Percentiles rank a stretch among this genome's conserved stretches.
Evolutionary conservation across 1,140 invertebrate species (phyloP).

Genomic region (Heliothis subflexa): DNA sequence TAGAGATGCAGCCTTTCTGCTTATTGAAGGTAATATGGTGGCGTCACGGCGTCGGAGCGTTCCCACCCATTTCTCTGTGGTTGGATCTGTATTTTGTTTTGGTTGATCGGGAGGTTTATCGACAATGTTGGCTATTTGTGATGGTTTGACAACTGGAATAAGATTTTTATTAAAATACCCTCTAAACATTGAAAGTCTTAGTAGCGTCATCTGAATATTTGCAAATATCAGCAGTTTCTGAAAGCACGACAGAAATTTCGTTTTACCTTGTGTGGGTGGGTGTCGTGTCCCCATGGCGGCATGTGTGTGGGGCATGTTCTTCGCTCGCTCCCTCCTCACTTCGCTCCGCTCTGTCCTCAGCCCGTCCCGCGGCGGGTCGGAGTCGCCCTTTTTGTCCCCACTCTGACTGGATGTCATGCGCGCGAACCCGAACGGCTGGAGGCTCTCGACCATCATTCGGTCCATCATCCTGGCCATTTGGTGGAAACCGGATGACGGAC

Average conservation of each 20-base stretch:
- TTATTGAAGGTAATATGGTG: constrained; percentile 88
- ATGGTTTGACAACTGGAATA: constrained; percentile 77
- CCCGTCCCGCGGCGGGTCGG: constrained; percentile 69
- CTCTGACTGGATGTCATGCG: constrained; percentile 85
- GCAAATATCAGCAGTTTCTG: background rate
- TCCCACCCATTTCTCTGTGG: constrained; percentile 87
- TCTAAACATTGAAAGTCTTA: too few species aligned
- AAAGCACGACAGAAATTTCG: background rate
- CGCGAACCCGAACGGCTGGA: constrained; percentile 88
- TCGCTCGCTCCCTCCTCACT: constrained; percentile 63
- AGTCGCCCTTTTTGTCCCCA: constrained; percentile 57
- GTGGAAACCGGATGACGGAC: constrained; percentile 87
- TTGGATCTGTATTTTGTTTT: constrained; percentile 74
- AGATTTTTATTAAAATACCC: background rate
- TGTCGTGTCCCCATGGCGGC: constrained; percentile 73
- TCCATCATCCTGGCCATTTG: constrained; percentile 92
- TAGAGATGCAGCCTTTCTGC: constrained; percentile 73
- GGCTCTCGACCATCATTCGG: constrained; percentile 88
- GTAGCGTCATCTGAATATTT: too few species aligned
- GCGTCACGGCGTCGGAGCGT: constrained; percentile 89
- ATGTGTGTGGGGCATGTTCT: constrained; percentile 65
- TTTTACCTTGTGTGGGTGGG: constrained; percentile 76
- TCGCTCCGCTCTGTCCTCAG: constrained; percentile 75
- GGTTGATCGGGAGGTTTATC: constrained; percentile 65
- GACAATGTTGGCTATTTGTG: constrained; percentile 68